Percentiles rank a stretch among this genome's conserved stretches.
Conservation (phyloP, 2,113 vertebrate species). For the Trichechus manatus region DNA sequence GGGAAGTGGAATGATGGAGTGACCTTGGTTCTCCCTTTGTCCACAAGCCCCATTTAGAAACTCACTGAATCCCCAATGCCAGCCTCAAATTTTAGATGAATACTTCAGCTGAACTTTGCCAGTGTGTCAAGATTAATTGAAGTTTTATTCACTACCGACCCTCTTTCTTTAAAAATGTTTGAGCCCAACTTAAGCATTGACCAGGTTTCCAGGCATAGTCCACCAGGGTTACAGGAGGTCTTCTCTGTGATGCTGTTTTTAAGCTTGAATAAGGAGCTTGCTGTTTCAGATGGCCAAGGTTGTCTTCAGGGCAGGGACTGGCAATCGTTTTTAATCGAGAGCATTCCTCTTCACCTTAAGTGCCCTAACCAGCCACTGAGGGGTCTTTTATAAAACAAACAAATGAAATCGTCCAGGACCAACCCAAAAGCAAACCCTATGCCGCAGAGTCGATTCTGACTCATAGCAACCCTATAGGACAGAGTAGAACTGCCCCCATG, state of each 20-base stretch:
- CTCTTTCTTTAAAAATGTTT: conserved; percentile 48
- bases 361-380: not conserved
- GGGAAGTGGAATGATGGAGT: not conserved
- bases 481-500: too few relatives aligned
- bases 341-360: not conserved
- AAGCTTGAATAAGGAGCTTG: not conserved
- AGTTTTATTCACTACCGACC: not conserved
- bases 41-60: not conserved
- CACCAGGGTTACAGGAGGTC: not conserved
- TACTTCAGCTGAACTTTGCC: not conserved
- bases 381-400: conserved; percentile 4
- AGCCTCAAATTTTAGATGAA: conserved; percentile 5
- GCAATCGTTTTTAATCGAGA: not conserved
- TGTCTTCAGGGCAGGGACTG: not conserved
- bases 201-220: not conserved
- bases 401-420: not conserved
- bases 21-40: not conserved
- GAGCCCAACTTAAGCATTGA: not conserved
- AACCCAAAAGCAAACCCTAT: too few relatives aligned
- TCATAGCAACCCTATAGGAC: too few relatives aligned
- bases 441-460: too few relatives aligned
- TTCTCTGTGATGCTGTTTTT: not conserved
- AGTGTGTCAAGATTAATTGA: not conserved
- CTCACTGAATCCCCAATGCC: not conserved
- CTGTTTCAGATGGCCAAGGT: not conserved